A percentile compares a stretch with the other conserved stretches of the same genome.
These are phyloP conservation scores for Pycnonotus jocosus DNA, from an alignment of 2,113 vertebrate genomes.

Conservation along the genomic window DNA sequence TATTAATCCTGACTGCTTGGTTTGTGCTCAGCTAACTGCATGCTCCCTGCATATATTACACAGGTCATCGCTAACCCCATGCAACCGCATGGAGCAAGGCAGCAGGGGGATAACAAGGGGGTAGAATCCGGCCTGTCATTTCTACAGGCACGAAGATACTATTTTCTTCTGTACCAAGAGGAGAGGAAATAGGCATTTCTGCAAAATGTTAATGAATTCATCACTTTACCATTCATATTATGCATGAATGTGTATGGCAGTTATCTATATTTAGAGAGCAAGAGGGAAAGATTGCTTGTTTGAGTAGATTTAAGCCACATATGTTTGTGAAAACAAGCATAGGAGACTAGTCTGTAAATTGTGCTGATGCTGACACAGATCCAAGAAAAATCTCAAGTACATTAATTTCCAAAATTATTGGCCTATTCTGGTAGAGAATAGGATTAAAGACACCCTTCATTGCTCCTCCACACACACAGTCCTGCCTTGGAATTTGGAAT, in stretches of 20 bases:
- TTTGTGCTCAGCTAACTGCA: background rate
- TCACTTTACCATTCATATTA: background rate
- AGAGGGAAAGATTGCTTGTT: background rate
- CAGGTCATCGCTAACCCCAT: accelerated
- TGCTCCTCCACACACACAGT: background rate
- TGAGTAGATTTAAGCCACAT: background rate
- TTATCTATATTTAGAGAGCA: constrained; percentile 44
- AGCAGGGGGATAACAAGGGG: background rate
- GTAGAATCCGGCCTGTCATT: background rate
- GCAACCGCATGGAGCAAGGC: background rate
- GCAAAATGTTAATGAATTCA: constrained; percentile 36
- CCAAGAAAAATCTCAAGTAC: background rate
- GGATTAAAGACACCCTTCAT: background rate
- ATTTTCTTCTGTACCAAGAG: background rate
- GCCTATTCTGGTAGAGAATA: background rate
- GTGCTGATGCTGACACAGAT: background rate
- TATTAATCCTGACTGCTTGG: background rate
- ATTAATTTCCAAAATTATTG: background rate
- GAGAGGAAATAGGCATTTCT: constrained; percentile 8
- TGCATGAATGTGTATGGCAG: background rate
- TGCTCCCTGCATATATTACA: background rate
- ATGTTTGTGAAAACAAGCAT: background rate
- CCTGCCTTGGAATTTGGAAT: background rate
- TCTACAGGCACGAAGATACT: background rate
- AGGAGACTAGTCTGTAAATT: background rate